Conservation (phyloP, 2,888 invertebrate species). For the Ophion ellenae region DNA sequence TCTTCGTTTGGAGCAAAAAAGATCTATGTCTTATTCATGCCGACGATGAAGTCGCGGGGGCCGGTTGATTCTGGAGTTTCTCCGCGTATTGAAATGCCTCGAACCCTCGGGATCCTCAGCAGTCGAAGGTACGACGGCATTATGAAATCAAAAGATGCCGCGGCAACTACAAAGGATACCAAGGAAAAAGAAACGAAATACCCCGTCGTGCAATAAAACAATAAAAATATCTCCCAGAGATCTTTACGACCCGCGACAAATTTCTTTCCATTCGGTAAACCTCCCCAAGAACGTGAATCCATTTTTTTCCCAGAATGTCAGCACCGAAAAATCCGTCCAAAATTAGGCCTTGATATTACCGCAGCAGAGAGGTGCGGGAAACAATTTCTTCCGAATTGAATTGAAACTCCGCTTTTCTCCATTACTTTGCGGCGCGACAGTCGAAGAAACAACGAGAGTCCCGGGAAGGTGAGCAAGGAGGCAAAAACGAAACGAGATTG, state of each 20-base stretch:
- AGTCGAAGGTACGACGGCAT: slow-evolving; percentile 32
- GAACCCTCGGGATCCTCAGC: slow-evolving; percentile 34
- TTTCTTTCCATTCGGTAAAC: not conserved
- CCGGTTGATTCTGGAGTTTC: slow-evolving; percentile 60
- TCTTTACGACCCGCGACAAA: not conserved
- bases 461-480: slow-evolving; percentile 16
- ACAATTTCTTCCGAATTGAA: not conserved
- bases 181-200: slow-evolving; percentile 12
- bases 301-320: too few relatives aligned
- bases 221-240: not conserved
- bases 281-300: not conserved
- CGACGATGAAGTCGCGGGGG: slow-evolving; percentile 41
- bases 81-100: slow-evolving; percentile 37
- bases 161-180: not conserved
- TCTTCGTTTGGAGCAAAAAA: slow-evolving; percentile 38
- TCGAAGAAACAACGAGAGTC: not conserved
- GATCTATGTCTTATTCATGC: slow-evolving; percentile 66
- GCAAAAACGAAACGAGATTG: slow-evolving; percentile 24
- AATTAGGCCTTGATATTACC: too few relatives aligned
- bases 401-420: slow-evolving; percentile 1
- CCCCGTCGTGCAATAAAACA: slow-evolving; percentile 4
- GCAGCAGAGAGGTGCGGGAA: too few relatives aligned
- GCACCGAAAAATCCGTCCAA: too few relatives aligned
- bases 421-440: not conserved
- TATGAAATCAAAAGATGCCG: slow-evolving; percentile 39